phyloP scores from a whole-genome alignment of 2,797 vertebrate genomes.

The Liasis olivaceus region DNA sequence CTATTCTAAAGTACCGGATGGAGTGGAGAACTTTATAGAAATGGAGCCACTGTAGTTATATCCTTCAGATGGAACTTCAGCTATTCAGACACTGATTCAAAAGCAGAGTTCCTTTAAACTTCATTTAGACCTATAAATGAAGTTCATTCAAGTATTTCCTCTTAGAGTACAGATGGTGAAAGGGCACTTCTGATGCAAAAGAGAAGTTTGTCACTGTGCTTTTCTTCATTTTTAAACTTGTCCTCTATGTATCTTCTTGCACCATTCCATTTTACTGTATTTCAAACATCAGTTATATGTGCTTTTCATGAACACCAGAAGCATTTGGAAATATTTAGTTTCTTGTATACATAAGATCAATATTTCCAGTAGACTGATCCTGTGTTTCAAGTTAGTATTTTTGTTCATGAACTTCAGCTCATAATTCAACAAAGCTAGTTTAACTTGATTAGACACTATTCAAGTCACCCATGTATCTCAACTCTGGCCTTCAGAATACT shows the following conservation, averaged over 20 bases:
- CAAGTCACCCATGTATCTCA: conserved; percentile 40
- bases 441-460: conserved; percentile 42
- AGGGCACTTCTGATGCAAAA: conserved; percentile 60
- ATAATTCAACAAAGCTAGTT: conserved; percentile 37
- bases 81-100: conserved; percentile 36
- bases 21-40: conserved; percentile 25
- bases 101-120: conserved; percentile 55
- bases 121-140: conserved; percentile 57
- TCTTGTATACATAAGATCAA: conserved; percentile 32
- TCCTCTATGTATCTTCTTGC: background rate
- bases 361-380: conserved; percentile 36
- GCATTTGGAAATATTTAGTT: conserved; percentile 25
- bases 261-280: background rate
- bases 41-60: conserved; percentile 52
- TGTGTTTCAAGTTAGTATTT: conserved; percentile 37
- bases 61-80: conserved; percentile 48
- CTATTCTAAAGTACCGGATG: conserved; percentile 53
- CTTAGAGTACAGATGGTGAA: conserved; percentile 59
- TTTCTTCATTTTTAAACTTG: conserved; percentile 16
- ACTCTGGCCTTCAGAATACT: conserved; percentile 25
- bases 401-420: conserved; percentile 32
- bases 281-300: background rate
- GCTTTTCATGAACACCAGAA: background rate
- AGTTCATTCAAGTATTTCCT: conserved; percentile 71
- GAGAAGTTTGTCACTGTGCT: conserved; percentile 41